Base-by-base conservation (phyloP, 2,888 invertebrate genomes). In the Tuberolachnus salignus region DNA sequence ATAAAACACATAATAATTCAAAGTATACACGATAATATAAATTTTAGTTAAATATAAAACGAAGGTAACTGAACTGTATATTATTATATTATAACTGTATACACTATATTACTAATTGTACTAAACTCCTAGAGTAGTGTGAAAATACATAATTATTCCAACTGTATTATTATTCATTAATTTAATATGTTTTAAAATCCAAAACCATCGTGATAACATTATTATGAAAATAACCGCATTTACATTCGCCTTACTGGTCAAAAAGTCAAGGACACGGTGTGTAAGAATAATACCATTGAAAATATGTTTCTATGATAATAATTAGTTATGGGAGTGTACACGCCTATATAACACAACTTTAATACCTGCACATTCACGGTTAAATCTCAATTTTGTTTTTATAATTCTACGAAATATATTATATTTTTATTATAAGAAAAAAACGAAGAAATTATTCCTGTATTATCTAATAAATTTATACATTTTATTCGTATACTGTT, bases 221-320 rank as follows among this genome's bases (percentile, higher is more conserved):
- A 34, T 55, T 21, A 55, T 61, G 13, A 26, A 59, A 59, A 72
- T 16, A 61, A 26, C 10, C 34, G 59, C 46, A 26, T n/a, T 61
- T 49, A 34, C 63, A 64, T 73, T 73, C 63, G 51, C n/a, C 21
- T 21, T 42, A 21, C 63, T n/a, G 73, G 53, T 73, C 73, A 64
- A 73, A 51, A 42, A 53, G 73, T 73, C 63, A 73, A 64, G 73
- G 73, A 23, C 51, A 63, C 51, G 11, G 21, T 11, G 19, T 51
- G 21, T 16, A 51, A 51, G 42, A 51, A 73, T 44, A 23, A 63
- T 72, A 61, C 72, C 10, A 72, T 61, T 72, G 49, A 61, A 10
- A 26, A 23, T 69, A 11, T 59, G 34, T 34, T 8, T 2, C n/a
- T 11, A 63, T 42, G 19, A 19, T n/a, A 23, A 34, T 64, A 63